A percentile compares a stretch with the other conserved stretches of the same genome.
Conservation (phyloP, 2,888 invertebrate genomes). For the Halocaridina rubra region DNA sequence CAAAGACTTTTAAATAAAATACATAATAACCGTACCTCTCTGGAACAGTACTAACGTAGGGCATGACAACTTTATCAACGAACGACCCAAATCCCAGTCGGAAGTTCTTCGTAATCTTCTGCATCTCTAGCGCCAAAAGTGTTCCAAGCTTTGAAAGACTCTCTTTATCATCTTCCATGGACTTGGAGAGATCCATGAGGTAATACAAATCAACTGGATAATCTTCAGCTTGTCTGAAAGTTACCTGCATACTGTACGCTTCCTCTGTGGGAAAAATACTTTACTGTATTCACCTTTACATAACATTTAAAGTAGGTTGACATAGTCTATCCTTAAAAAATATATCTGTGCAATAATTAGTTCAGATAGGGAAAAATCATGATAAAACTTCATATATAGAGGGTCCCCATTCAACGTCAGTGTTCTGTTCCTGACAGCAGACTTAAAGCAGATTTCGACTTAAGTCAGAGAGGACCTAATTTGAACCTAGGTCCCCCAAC, state of each 20-base stretch:
- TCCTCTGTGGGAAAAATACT: conserved; percentile 39
- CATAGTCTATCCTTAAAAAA: no score
- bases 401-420: no score
- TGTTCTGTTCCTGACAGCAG: no score
- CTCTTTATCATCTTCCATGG: conserved; percentile 98
- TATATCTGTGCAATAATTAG: no score
- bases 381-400: no score
- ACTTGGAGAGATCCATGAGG: conserved; percentile 98
- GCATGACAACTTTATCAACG: conserved; percentile 97
- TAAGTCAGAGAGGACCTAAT: no score
- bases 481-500: no score
- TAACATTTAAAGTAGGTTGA: no score
- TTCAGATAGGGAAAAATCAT: no score
- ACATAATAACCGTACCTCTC: conserved; percentile 63
- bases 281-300: no score
- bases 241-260: conserved; percentile 50
- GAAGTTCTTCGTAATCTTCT: conserved; percentile 91
- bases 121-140: conserved; percentile 86
- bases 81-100: conserved; percentile 87
- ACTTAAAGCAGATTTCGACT: no score
- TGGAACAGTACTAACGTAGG: conserved; percentile 77
- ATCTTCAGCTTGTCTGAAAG: conserved; percentile 71
- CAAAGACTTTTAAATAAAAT: no score
- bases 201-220: conserved; percentile 99
- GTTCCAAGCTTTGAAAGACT: conserved; percentile 88